A percentile compares a stretch with the other conserved stretches of the same genome.
Conservation (phyloP, 2,113 vertebrate genomes). For the Neomonachus schauinslandi region DNA sequence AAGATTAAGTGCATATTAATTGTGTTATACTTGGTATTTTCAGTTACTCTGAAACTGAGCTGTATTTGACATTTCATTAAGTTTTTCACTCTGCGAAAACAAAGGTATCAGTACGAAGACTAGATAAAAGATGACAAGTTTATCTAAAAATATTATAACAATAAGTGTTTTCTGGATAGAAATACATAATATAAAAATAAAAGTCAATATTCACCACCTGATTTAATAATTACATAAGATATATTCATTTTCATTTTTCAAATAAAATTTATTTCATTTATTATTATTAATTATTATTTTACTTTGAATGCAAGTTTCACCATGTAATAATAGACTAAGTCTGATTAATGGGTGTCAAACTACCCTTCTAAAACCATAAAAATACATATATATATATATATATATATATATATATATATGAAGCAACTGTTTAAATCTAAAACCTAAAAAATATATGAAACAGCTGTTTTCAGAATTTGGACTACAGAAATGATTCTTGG, state of each 20-base stretch:
- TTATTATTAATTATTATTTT: not conserved
- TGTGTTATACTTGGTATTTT: not conserved
- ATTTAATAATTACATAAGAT: not conserved
- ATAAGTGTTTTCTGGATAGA: not conserved
- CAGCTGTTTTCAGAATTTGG: not conserved
- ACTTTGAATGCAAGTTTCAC: not conserved
- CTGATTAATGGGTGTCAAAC: not conserved
- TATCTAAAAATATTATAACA: not conserved
- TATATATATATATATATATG: not conserved
- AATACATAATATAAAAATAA: not conserved
- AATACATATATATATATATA: not conserved
- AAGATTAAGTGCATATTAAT: not conserved
- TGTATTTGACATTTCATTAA: conserved; percentile 25
- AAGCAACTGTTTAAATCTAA: not conserved
- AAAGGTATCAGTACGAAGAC: not conserved
- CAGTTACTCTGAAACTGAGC: not conserved
- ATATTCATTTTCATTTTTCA: not conserved
- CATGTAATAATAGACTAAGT: not conserved
- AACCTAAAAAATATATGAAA: not conserved
- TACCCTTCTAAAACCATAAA: not conserved
- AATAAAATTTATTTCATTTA: not conserved
- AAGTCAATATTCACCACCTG: not conserved
- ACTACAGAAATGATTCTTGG: not conserved
- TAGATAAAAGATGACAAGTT: not conserved
- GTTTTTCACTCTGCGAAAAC: not conserved